phyloP scores from a whole-genome alignment of 1,140 invertebrate species.

The Vollenhovia emeryi region DNA sequence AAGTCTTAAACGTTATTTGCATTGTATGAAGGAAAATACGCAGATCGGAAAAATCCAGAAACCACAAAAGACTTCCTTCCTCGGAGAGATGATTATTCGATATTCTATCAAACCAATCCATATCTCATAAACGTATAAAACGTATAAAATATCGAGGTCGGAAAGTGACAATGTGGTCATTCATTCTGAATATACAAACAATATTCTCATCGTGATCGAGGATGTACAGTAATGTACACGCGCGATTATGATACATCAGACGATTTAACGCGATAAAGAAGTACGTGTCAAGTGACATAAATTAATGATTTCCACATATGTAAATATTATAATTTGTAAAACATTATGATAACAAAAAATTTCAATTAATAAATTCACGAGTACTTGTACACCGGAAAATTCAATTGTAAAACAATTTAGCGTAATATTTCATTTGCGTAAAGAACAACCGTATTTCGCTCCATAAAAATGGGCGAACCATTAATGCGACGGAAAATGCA shows the following conservation, averaged over 20 bases:
- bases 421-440: background rate
- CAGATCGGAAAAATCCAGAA: background rate
- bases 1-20: slow-evolving; percentile 2
- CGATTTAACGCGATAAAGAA: background rate
- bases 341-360: background rate
- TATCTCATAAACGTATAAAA: background rate
- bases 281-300: background rate
- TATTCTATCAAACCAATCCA: background rate
- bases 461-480: background rate
- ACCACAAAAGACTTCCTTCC: background rate
- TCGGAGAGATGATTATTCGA: background rate
- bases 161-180: background rate
- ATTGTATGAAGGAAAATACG: background rate
- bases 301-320: background rate
- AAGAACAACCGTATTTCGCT: background rate
- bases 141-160: background rate
- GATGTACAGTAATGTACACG: background rate
- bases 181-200: background rate
- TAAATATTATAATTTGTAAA: background rate
- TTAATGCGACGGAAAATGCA: slow-evolving; percentile 24
- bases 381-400: background rate
- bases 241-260: background rate
- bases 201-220: background rate
- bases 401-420: slow-evolving; percentile 8
- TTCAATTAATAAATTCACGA: background rate